phyloP scores from a whole-genome alignment of 2,888 invertebrate species.

The Venusia cambrica region DNA sequence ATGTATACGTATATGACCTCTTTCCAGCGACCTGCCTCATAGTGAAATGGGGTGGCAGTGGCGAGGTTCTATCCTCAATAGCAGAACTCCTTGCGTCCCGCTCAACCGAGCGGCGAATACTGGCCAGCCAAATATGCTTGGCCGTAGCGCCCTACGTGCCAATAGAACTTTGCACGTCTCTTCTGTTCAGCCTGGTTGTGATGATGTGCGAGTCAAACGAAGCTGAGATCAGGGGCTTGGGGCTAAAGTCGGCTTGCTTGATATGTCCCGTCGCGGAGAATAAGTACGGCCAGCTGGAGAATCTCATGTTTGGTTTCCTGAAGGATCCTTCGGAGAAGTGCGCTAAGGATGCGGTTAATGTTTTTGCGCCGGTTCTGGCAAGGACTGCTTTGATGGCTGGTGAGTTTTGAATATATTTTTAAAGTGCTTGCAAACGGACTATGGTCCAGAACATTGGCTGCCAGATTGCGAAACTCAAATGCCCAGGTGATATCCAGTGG shows the following conservation, averaged over 20 bases:
- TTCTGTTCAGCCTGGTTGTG: conserved; percentile 66
- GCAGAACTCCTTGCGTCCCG: conserved; percentile 65
- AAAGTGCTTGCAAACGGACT: too few relatives aligned
- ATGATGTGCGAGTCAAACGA: conserved; percentile 76
- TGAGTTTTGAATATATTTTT: conserved; percentile 30
- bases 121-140: conserved; percentile 70
- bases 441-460: too few relatives aligned
- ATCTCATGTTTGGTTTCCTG: conserved; percentile 65
- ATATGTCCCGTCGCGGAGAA: conserved; percentile 69
- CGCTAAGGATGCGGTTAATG: conserved; percentile 61
- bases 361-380: conserved; percentile 67
- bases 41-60: conserved; percentile 74
- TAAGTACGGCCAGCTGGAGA: conserved; percentile 67
- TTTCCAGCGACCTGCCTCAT: conserved; percentile 70
- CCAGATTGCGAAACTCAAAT: too few relatives aligned
- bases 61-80: conserved; percentile 67
- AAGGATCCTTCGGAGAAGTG: conserved; percentile 64
- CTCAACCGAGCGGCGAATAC: conserved; percentile 55
- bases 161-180: conserved; percentile 68
- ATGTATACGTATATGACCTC: too few relatives aligned
- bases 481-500: too few relatives aligned
- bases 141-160: conserved; percentile 70
- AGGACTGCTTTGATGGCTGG: conserved; percentile 67
- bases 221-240: conserved; percentile 58
- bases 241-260: conserved; percentile 63